Evolutionary conservation across 2,797 vertebrate species (phyloP).

Genomic region (Pseudochaenichthys georgianus): DNA sequence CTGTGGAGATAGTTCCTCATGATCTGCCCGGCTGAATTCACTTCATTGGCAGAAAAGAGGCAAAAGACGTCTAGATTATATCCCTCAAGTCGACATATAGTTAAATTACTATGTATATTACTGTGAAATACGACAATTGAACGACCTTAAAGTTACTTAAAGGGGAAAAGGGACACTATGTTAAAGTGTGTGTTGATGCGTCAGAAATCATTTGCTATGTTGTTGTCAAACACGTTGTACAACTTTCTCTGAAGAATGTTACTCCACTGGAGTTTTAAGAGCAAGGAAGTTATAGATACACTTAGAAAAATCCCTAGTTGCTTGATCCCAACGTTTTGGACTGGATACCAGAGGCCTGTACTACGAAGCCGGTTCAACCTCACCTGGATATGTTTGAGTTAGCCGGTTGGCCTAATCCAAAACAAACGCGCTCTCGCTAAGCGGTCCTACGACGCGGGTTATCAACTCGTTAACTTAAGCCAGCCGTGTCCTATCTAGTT

Average conservation of each 20-base stretch:
- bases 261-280: too few species aligned
- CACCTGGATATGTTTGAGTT: too few species aligned
- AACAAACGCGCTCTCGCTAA: too few species aligned
- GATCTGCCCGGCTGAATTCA: too few species aligned
- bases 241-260: slow-evolving; percentile 11
- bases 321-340: neutral
- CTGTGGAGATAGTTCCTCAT: too few species aligned
- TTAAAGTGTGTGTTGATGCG: neutral
- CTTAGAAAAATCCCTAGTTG: too few species aligned
- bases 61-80: neutral
- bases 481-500: too few species aligned
- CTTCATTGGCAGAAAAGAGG: neutral
- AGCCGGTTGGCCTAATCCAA: too few species aligned
- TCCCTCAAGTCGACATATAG: neutral
- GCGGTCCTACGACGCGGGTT: too few species aligned
- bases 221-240: neutral
- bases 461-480: too few species aligned
- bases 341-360: neutral
- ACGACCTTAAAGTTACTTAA: neutral
- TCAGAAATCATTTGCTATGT: neutral
- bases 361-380: too few species aligned
- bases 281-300: too few species aligned
- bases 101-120: neutral
- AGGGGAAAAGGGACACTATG: neutral
- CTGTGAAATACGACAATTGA: neutral